Conservation (phyloP, 1,140 invertebrate species). For the Neodiprion fabricii region DNA sequence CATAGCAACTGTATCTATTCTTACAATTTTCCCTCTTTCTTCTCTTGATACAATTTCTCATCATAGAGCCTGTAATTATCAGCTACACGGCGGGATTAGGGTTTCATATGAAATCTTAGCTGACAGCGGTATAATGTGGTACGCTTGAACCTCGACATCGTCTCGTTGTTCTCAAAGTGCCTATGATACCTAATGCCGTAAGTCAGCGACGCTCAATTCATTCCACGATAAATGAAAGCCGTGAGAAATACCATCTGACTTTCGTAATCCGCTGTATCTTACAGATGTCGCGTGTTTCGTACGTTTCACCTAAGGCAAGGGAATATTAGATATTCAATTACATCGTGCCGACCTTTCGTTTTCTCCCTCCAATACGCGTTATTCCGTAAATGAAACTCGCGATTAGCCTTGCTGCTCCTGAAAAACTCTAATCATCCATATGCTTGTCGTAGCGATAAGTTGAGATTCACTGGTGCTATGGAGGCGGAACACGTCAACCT, state of each 20-base stretch:
- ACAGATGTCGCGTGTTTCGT: neutral
- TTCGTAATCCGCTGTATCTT: neutral
- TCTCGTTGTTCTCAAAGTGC: conserved; percentile 26
- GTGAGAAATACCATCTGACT: neutral
- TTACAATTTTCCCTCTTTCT: conserved; percentile 19
- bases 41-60: conserved; percentile 11
- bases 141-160: conserved; percentile 16
- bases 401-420: too few species aligned
- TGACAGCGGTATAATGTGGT: conserved; percentile 18
- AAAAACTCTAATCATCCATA: too few species aligned
- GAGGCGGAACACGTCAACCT: conserved; percentile 25
- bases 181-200: conserved; percentile 16
- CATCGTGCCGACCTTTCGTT: too few species aligned
- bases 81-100: conserved; percentile 21
- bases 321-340: too few species aligned
- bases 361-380: too few species aligned
- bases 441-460: neutral
- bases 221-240: neutral
- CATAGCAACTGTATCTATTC: neutral
- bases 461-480: neutral
- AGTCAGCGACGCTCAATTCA: conserved; percentile 1
- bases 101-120: conserved; percentile 15
- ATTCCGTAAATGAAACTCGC: too few species aligned
- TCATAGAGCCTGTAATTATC: conserved; percentile 27
- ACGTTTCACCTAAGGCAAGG: too few species aligned